phyloP scores from a whole-genome alignment of 2,888 invertebrate genomes.

The Bombylius major region DNA sequence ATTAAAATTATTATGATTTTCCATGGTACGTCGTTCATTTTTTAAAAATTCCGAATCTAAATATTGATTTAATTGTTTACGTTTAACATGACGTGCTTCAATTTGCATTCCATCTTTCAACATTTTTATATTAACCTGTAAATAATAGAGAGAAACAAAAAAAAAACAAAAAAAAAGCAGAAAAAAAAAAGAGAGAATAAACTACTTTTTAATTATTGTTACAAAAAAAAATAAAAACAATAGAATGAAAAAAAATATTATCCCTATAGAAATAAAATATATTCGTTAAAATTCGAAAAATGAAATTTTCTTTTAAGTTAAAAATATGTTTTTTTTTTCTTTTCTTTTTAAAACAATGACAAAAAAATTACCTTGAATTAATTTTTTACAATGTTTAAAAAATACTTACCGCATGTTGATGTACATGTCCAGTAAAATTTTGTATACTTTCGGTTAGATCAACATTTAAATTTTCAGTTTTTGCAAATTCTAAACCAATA shows the following conservation, averaged over 20 bases:
- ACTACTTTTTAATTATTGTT: constrained; percentile 36
- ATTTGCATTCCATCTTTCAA: constrained; percentile 63
- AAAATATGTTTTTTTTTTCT: not conserved
- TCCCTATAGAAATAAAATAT: too few species aligned
- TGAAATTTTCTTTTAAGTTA: not conserved
- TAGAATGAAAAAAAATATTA: not conserved
- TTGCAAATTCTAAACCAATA: constrained; percentile 87
- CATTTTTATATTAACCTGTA: constrained; percentile 45
- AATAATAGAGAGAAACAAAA: constrained; percentile 13
- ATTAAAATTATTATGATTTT: constrained; percentile 32
- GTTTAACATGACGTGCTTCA: constrained; percentile 78
- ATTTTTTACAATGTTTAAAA: constrained; percentile 39
- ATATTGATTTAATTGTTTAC: constrained; percentile 62
- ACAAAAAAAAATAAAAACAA: not conserved
- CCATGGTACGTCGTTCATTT: constrained; percentile 55
- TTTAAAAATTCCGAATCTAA: constrained; percentile 55
- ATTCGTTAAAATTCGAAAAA: too few species aligned
- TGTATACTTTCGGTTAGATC: constrained; percentile 90
- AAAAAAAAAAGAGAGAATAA: not conserved
- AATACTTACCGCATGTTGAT: constrained; percentile 57
- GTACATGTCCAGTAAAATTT: constrained; percentile 78
- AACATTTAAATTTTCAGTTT: constrained; percentile 76
- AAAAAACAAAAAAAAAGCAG: constrained; percentile 5
- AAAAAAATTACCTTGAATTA: not conserved
- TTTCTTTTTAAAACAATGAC: not conserved